Base-by-base conservation (phyloP, 2,888 invertebrate species). In the Cotesia congregata region DNA sequence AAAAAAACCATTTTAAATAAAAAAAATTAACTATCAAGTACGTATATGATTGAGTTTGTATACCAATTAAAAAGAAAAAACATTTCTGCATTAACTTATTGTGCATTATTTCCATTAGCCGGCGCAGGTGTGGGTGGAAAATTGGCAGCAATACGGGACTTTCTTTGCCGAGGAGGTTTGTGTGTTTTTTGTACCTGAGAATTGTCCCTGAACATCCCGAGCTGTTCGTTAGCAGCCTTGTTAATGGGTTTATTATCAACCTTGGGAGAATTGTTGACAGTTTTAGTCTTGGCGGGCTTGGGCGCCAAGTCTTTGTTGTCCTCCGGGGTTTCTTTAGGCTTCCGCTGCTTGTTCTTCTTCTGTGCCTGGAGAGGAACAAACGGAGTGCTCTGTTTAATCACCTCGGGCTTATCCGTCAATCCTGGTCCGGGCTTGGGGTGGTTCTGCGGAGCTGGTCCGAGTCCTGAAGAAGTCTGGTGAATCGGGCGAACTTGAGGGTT, bases 291-390 rank as follows among this genome's bases (percentile, higher is more conserved):
- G 9, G 77, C 38, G 15, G 64, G 50, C 38, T 76, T 76, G 15
- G 77, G 59, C 39, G 74, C 62, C 65, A 64, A 64, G 6, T 64
- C 50, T 12, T 80, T 81, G 38, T 80, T 82, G 1, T 62, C 38
- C 17, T 64, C 61, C 50, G 83, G 30, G 7, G 76, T 65, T 72
- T 78, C 79, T 40, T 79, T 81, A 0, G 78, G 64, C 65, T 80
- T 79, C 1, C 78, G 71, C 60, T 74, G 85, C 60, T 85, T 88
- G 77, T 88, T 90, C 75, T 90, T 90, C 75, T 91, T 91, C 64
- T 91, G 89, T 2, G 91, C 92, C 85, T 92, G 92, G 17, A 92
- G 85, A 0, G 92, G 92, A 41, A 92, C 91, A 79, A 92, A 92
- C 0, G 91, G 89, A 39, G 91, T 88, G 73, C 75, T 80, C 20